Conservation (phyloP, 2,113 vertebrate species). For the Lasiurus cinereus region DNA sequence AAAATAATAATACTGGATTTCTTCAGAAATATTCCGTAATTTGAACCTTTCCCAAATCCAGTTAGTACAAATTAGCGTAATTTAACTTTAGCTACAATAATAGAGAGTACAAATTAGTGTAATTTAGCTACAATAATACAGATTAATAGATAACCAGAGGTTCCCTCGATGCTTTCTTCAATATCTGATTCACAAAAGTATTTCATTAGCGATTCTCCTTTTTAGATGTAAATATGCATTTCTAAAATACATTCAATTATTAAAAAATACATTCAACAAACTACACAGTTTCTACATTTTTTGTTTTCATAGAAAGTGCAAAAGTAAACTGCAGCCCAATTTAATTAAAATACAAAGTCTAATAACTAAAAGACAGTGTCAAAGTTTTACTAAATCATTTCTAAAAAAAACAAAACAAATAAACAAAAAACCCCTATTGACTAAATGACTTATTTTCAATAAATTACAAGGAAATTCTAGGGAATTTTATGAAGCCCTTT, state of each 20-base stretch:
- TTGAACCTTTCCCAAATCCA: slow-evolving; percentile 50
- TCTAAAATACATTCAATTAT: slow-evolving; percentile 27
- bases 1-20: slow-evolving; percentile 63
- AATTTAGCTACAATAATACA: slow-evolving; percentile 8
- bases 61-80: slow-evolving; percentile 17
- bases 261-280: neutral
- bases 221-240: slow-evolving; percentile 19
- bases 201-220: slow-evolving; percentile 27
- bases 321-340: neutral
- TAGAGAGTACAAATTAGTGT: slow-evolving; percentile 18
- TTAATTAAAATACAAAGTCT: neutral
- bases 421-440: neutral
- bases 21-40: slow-evolving; percentile 41
- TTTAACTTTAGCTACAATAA: slow-evolving; percentile 26
- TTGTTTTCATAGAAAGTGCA: slow-evolving; percentile 21
- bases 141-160: neutral
- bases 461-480: neutral
- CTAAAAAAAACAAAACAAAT: neutral
- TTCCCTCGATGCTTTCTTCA: slow-evolving; percentile 7
- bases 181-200: neutral
- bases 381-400: neutral
- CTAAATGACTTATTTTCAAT: slow-evolving; percentile 52
- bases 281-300: neutral
- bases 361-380: neutral
- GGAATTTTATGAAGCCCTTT: slow-evolving; percentile 8